These are phyloP conservation scores for Orthosia gracilis DNA, from an alignment of 2,888 invertebrate species.

Conservation along the genomic window DNA sequence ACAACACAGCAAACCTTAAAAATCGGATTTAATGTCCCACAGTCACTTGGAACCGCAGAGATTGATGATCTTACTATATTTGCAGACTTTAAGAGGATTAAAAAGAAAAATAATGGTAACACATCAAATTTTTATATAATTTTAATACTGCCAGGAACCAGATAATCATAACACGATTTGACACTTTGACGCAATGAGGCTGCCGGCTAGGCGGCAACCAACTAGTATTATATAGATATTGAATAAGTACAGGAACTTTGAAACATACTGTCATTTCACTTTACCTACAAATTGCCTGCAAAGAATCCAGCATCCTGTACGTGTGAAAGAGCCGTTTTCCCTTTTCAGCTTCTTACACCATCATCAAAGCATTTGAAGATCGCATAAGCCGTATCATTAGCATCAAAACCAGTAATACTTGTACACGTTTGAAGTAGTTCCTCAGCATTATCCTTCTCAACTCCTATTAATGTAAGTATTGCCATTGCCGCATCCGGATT, in stretches of 20 bases:
- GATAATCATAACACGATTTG: background rate
- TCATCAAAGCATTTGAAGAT: conserved; percentile 37
- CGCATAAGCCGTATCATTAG: conserved; percentile 14
- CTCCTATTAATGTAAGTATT: conserved; percentile 23
- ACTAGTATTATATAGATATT: background rate
- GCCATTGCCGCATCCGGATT: conserved; percentile 27
- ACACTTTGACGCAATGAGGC: background rate
- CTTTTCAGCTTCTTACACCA: background rate
- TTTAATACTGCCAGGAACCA: background rate
- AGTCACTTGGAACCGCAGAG: background rate
- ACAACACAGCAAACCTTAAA: too few species aligned
- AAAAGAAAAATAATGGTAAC: background rate
- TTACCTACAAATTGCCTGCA: background rate
- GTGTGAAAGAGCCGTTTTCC: background rate
- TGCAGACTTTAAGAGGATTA: background rate
- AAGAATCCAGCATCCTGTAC: background rate
- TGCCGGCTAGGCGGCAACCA: background rate
- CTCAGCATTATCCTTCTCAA: background rate
- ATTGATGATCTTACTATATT: background rate
- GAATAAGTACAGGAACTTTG: background rate
- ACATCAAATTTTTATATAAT: background rate
- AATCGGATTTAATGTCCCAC: background rate
- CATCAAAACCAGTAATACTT: conserved; percentile 17
- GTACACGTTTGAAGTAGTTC: conserved; percentile 23
- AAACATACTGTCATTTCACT: background rate